Evolutionary conservation across 2,797 vertebrate genomes (phyloP), one percentile per base, ranked within the genome.

Genomic region (Platalea minor): DNA sequence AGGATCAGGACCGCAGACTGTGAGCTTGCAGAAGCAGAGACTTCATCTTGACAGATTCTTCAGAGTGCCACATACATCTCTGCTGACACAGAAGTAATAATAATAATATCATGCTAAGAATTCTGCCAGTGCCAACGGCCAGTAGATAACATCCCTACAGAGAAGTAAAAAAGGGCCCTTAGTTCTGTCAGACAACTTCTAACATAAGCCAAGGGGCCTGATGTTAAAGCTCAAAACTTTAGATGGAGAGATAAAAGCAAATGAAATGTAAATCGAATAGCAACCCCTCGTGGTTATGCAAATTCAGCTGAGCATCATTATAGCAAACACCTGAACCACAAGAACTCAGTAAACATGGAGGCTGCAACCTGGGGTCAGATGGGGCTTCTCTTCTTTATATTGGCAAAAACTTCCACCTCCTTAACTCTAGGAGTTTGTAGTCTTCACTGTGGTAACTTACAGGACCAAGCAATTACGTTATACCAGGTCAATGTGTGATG

Each of bases 81-180:
- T 97, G 94, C 95, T 92, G 95, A 95, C 57, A 96, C 85, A 96
- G 80, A 97, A 95, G 90, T 96, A 91, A 92, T 90, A 95, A 94
- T 73, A 93, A 95, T 83, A 96, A 89, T 94, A 93, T 96, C 91
- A 94, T 84, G 92, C 96, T 85, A 96, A 80, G 88, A 95, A 92
- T 87, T 96, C 93, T 94, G 77, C 70, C 84, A 91, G 53, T 43
- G 88, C 24, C 69, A 93, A 65, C 19, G 81, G 64, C 81, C 88
- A 77, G 68, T 69, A 95, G 88, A 87, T 61, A 79, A 85, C 43
- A 88, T 41, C 77, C 67, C 74, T 57, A 85, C 20, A 85, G 83
- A 79, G 46, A 82, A 68, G 41, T 68, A 43, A 77, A 85, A 88
- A 85, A 70, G 12, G 64, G 78, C 29, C 39, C 41, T 91, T 51